phyloP scores from a whole-genome alignment of 2,113 vertebrate genomes.

The Callaeas wilsoni region DNA sequence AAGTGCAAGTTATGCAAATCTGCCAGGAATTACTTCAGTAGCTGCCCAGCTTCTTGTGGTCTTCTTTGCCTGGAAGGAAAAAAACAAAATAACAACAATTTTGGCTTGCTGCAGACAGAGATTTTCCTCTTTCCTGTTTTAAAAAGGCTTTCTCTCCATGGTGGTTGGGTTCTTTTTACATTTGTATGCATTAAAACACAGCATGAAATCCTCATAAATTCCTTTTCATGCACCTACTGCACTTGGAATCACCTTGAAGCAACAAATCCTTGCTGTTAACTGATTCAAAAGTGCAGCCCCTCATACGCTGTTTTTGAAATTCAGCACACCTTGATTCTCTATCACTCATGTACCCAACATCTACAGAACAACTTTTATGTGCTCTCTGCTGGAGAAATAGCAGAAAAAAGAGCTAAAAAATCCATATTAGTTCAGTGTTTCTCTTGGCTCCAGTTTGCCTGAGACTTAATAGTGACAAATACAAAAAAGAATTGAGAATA shows the following conservation, averaged over 20 bases:
- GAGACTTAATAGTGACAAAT: background rate
- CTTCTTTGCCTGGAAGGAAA: background rate
- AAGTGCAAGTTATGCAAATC: background rate
- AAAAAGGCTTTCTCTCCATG: background rate
- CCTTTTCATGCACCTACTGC: background rate
- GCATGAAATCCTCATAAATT: background rate
- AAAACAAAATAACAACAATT: background rate
- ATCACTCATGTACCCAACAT: accelerated
- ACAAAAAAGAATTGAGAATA: background rate
- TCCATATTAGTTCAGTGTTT: background rate
- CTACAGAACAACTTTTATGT: background rate
- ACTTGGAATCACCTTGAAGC: background rate
- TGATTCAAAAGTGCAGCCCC: background rate
- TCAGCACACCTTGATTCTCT: background rate
- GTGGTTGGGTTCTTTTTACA: accelerated
- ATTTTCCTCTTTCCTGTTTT: background rate
- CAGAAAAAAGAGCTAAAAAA: background rate
- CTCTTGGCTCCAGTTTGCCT: background rate
- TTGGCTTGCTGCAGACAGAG: background rate
- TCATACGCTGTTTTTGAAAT: background rate
- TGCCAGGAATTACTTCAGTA: background rate
- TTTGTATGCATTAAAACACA: background rate
- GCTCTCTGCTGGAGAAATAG: background rate
- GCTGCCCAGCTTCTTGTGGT: background rate
- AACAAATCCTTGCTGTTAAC: background rate